phyloP scores from a whole-genome alignment of 2,888 invertebrate species.

The Ectropis crepuscularia region DNA sequence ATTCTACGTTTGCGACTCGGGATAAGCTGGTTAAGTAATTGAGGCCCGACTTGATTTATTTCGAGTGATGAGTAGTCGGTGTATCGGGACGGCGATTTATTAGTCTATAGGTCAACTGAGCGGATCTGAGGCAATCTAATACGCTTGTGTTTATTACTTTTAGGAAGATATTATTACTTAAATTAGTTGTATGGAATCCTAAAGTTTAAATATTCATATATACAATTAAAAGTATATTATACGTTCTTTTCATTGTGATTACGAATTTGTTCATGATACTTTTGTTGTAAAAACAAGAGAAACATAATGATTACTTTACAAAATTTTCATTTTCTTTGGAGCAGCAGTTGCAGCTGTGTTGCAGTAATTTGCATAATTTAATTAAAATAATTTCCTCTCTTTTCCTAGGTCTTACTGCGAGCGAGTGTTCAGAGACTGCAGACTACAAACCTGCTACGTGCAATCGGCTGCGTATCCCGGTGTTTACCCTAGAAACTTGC shows the following conservation, averaged over 20 bases:
- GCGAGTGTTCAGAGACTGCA: slow-evolving; percentile 93
- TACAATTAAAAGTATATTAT: no score
- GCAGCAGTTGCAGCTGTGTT: no score
- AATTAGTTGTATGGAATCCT: background rate
- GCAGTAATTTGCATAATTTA: no score
- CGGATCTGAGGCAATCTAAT: background rate
- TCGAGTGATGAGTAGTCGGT: slow-evolving; percentile 49
- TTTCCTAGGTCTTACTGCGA: slow-evolving; percentile 92
- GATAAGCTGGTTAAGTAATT: slow-evolving; percentile 72
- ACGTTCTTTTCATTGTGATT: no score
- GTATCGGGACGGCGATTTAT: slow-evolving; percentile 35
- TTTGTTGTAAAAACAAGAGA: no score
- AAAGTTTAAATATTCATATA: no score
- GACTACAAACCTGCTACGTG: slow-evolving; percentile 96
- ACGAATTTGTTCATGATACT: no score
- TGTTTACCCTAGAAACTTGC: slow-evolving; percentile 94
- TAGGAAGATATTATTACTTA: no score
- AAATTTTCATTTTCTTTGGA: no score
- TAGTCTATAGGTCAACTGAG: background rate
- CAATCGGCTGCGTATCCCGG: slow-evolving; percentile 97
- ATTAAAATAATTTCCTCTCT: background rate
- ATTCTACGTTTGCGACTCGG: slow-evolving; percentile 62
- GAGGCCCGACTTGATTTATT: slow-evolving; percentile 64
- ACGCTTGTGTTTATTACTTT: slow-evolving; percentile 17
- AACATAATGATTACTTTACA: no score